phyloP scores from a whole-genome alignment of 2,113 vertebrate genomes.

The Bucco capensis region DNA sequence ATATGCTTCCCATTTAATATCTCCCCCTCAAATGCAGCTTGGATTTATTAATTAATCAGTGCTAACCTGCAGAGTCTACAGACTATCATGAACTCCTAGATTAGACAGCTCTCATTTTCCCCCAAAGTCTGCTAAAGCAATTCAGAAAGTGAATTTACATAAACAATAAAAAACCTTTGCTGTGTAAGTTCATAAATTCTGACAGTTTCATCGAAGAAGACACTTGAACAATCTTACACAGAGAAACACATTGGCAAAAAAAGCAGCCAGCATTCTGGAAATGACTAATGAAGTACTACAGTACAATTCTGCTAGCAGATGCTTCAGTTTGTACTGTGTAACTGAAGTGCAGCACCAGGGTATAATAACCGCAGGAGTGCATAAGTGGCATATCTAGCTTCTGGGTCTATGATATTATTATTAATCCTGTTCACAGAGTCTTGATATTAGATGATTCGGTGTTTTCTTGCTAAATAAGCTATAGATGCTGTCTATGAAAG shows the following conservation, averaged over 20 bases:
- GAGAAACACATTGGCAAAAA: neutral
- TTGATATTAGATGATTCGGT: neutral
- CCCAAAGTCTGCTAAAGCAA: neutral
- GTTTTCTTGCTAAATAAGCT: neutral
- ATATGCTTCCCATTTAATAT: neutral
- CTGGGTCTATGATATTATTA: neutral
- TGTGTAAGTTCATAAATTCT: neutral
- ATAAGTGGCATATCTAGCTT: neutral
- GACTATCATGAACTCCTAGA: neutral
- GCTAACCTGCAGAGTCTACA: neutral
- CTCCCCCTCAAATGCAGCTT: neutral
- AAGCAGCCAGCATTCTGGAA: neutral
- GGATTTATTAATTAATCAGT: neutral
- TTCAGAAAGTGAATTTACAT: neutral
- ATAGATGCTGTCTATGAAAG: neutral
- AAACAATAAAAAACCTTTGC: neutral
- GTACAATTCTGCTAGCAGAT: neutral
- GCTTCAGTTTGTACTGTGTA: neutral
- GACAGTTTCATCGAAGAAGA: neutral
- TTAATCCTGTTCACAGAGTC: neutral
- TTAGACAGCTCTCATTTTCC: neutral
- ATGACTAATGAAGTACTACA: neutral
- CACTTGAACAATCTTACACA: neutral
- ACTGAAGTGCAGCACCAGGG: neutral
- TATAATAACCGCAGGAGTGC: neutral